Evolutionary conservation across 2,113 vertebrate genomes (phyloP).

Genomic region (Eleginops maclovinus): DNA sequence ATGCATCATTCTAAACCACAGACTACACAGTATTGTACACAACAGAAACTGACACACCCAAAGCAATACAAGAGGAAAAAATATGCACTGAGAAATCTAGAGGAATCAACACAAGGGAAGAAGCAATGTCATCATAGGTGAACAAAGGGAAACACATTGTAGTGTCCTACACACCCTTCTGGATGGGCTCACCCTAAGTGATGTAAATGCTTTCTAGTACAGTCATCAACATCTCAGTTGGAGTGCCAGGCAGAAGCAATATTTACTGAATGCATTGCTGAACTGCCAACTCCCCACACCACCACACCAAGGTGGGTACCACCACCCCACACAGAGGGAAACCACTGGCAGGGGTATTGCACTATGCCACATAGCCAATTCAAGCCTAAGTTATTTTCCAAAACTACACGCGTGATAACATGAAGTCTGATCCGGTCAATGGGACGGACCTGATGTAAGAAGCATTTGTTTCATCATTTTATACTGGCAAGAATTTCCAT

Average conservation of each 20-base stretch:
- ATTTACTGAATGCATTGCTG: not conserved
- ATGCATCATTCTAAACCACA: constrained; percentile 8
- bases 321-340: not conserved
- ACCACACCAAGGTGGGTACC: not conserved
- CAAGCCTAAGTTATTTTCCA: not conserved
- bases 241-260: not conserved
- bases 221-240: too few species aligned
- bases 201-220: not conserved
- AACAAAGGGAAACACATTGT: not conserved
- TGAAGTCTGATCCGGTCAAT: not conserved
- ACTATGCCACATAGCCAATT: not conserved
- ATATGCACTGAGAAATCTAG: not conserved
- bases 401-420: not conserved
- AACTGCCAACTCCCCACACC: not conserved
- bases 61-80: not conserved
- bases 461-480: not conserved
- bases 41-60: not conserved
- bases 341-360: not conserved
- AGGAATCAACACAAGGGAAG: not conserved
- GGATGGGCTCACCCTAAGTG: not conserved
- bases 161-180: not conserved
- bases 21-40: not conserved
- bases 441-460: not conserved
- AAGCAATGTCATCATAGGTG: not conserved
- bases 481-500: not conserved